These are phyloP conservation scores for Hydrotaea cyrtoneurina DNA, from an alignment of 2,888 invertebrate species.

Conservation along the genomic window DNA sequence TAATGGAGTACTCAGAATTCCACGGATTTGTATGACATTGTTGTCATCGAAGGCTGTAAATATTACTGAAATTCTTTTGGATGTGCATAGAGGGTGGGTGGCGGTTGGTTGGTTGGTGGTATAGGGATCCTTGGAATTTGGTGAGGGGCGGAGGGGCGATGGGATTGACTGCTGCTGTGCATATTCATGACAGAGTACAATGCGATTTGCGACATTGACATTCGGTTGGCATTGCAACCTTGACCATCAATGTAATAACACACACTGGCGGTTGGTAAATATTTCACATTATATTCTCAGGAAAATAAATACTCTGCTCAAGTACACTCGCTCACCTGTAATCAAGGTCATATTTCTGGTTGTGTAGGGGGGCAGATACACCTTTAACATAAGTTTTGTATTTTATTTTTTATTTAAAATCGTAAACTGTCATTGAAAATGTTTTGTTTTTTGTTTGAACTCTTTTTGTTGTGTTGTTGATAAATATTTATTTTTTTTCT, in stretches of 20 bases:
- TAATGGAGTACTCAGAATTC: no score
- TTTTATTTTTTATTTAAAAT: no score
- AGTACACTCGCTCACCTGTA: slow-evolving; percentile 54
- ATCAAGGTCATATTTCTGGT: slow-evolving; percentile 55
- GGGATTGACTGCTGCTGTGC: not conserved
- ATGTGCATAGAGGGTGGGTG: no score
- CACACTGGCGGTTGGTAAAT: not conserved
- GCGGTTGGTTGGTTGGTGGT: no score
- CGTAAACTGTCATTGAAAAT: not conserved
- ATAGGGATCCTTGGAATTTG: no score
- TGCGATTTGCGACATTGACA: slow-evolving; percentile 16
- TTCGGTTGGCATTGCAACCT: not conserved
- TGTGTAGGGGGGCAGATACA: not conserved
- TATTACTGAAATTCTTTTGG: no score
- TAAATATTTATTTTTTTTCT: not conserved
- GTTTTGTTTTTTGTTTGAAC: not conserved
- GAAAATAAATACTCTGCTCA: not conserved
- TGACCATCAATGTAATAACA: slow-evolving; percentile 13
- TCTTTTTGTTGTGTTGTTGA: not conserved
- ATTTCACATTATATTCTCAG: not conserved
- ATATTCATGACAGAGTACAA: not conserved
- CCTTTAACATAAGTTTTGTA: no score
- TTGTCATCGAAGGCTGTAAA: no score
- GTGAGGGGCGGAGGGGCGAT: no score
- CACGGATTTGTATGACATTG: no score